Evolutionary conservation across 1,140 invertebrate species (phyloP).

Genomic region (Drosophila simulans): DNA sequence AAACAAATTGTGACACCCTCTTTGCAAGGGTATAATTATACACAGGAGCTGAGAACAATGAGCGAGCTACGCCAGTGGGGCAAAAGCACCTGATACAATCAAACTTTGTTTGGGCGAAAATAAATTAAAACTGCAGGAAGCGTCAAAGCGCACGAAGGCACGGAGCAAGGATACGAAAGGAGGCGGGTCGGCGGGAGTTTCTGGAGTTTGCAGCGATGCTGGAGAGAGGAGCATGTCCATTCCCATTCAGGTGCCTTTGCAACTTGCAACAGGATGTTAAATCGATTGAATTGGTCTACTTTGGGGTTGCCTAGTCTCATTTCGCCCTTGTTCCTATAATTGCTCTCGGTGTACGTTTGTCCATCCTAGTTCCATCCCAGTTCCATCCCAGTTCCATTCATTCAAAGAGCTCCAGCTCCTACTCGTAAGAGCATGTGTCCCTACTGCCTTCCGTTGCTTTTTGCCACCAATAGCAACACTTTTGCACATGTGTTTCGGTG

Average conservation of each 20-base stretch:
- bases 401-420: neutral
- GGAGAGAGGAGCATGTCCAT: neutral
- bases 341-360: constrained; percentile 3
- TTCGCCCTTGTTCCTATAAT: neutral
- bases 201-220: neutral
- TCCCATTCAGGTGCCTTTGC: neutral
- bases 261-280: constrained; percentile 26
- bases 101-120: constrained; percentile 50
- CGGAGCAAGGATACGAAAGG: neutral
- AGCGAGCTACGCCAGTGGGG: neutral
- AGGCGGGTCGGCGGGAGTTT: constrained; percentile 3
- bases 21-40: constrained; percentile 7
- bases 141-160: constrained; percentile 30
- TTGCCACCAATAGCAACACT: constrained; percentile 15
- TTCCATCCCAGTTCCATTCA: neutral
- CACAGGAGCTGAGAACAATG: constrained; percentile 1
- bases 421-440: constrained; percentile 1
- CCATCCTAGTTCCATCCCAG: neutral
- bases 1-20: neutral
- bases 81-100: constrained; percentile 38
- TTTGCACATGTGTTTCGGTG: constrained; percentile 8
- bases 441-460: constrained; percentile 6
- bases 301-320: constrained; percentile 1
- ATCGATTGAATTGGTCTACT: constrained; percentile 36
- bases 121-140: constrained; percentile 53